Evolutionary conservation across 2,888 invertebrate genomes (phyloP).

Genomic region (Ellobium chinense): DNA sequence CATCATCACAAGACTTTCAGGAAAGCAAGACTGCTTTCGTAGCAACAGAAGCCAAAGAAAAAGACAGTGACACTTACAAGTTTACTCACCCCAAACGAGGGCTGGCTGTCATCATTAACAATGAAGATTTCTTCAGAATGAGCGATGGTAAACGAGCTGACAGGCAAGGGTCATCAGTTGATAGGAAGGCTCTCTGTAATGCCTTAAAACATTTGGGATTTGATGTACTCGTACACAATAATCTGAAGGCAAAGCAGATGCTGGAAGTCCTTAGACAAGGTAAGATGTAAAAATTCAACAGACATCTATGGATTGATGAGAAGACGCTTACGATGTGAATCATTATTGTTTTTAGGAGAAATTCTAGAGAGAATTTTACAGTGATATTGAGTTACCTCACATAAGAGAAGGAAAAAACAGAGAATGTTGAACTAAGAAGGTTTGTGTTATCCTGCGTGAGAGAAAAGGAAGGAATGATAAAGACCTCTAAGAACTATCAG

Average conservation of each 20-base stretch:
- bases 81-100: slow-evolving; percentile 49
- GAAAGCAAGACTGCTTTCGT: background rate
- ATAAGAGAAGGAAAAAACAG: too few relatives aligned
- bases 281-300: too few relatives aligned
- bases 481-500: too few relatives aligned
- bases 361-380: too few relatives aligned
- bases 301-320: too few relatives aligned
- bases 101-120: slow-evolving; percentile 53
- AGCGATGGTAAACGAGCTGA: too few relatives aligned
- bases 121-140: slow-evolving; percentile 50
- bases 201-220: slow-evolving; percentile 48
- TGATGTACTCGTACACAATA: slow-evolving; percentile 45
- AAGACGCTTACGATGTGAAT: too few relatives aligned
- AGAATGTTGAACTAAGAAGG: too few relatives aligned
- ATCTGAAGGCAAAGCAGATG: slow-evolving; percentile 46
- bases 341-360: too few relatives aligned
- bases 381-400: too few relatives aligned
- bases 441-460: too few relatives aligned
- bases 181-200: slow-evolving; percentile 43
- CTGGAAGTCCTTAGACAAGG: slow-evolving; percentile 47
- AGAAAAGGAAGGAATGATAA: too few relatives aligned
- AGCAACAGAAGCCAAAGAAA: background rate
- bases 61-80: slow-evolving; percentile 38
- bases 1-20: slow-evolving; percentile 1
- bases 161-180: slow-evolving; percentile 47